Base-by-base conservation (phyloP, 2,113 vertebrate species). In the Gulo gulo region DNA sequence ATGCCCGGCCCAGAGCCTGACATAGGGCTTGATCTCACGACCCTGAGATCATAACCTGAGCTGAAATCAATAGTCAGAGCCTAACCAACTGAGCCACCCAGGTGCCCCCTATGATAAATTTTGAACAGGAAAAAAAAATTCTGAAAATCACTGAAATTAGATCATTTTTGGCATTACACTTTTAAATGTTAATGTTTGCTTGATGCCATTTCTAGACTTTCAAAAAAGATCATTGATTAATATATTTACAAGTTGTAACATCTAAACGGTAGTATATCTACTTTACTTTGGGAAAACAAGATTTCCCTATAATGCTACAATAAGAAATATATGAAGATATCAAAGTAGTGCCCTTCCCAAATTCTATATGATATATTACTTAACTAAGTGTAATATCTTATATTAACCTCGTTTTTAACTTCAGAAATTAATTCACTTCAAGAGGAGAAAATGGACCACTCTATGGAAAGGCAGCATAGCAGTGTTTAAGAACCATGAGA, bases 171-270 rank as follows among this genome's bases (percentile, higher is more conserved):
- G 52, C 1, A 83, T 95, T 8, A 59, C 24, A 52, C 52, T 89
- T 96, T 76, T 42, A 90, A 90, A 67, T 91, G 84, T 84, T 90
- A 18, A 29, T 86, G 18, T 94, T 95, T 81, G 21, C 7, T 36
- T 88, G 5, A 63, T 95, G 34, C 7, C 2, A n/a, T 91, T 73
- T 65, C 50, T 92, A 16, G 47, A 86, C 20, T 84, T 92, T 93
- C 18, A 88, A 91, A 92, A 39, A 50, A 88, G 65, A 84, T 80
- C 24, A 65, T 89, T 76, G 71, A 74, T 63, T 87, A 69, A 14
- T 36, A 80, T 67, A 34, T 1, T 14, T 93, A 47, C 71, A 84
- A 91, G 31, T 92, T 39, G 21, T 21, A 71, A 34, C 11, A 74
- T 90, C 39, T 82, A 87, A 92, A 52, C 73, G 23, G 9, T 36